phyloP scores from a whole-genome alignment of 1,140 invertebrate genomes.

The Drosophila lacteicornis region DNA sequence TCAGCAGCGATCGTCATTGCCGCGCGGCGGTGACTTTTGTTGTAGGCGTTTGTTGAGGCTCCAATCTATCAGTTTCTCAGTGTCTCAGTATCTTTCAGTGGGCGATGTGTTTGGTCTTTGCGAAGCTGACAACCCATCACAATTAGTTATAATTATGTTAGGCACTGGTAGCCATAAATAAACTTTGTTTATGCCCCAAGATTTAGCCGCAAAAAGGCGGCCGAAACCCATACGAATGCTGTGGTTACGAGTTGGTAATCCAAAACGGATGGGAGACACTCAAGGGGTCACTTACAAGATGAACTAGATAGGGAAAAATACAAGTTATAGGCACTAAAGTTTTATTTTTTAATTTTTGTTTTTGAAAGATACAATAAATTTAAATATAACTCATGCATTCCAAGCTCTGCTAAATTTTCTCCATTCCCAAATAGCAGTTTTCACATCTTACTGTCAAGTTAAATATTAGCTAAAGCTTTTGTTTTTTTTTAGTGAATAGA shows the following conservation, averaged over 20 bases:
- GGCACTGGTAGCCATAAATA: constrained; percentile 56
- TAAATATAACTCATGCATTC: not conserved
- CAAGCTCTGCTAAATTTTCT: not conserved
- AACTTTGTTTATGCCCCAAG: constrained; percentile 30
- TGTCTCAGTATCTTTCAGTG: constrained; percentile 13
- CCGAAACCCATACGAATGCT: constrained; percentile 63
- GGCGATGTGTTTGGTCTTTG: constrained; percentile 55
- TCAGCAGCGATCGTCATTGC: constrained; percentile 36
- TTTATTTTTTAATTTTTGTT: not conserved
- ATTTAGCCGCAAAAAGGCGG: constrained; percentile 36
- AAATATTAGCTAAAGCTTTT: constrained; percentile 19
- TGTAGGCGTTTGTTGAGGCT: constrained; percentile 52
- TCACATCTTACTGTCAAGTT: constrained; percentile 14
- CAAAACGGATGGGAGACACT: constrained; percentile 25
- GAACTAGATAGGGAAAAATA: not conserved
- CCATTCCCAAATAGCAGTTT: not conserved
- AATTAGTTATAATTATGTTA: constrained; percentile 80
- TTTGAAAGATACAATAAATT: no score
- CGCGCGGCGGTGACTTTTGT: constrained; percentile 48
- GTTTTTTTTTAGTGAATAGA: not conserved
- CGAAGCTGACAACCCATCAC: constrained; percentile 54
- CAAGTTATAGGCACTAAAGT: not conserved
- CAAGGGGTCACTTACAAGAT: constrained; percentile 7
- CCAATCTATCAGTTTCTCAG: constrained; percentile 3
- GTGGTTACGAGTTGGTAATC: constrained; percentile 44